Evolutionary conservation across 2,113 vertebrate genomes (phyloP), one percentile per base, ranked within the genome.

Genomic region (Pica pica): DNA sequence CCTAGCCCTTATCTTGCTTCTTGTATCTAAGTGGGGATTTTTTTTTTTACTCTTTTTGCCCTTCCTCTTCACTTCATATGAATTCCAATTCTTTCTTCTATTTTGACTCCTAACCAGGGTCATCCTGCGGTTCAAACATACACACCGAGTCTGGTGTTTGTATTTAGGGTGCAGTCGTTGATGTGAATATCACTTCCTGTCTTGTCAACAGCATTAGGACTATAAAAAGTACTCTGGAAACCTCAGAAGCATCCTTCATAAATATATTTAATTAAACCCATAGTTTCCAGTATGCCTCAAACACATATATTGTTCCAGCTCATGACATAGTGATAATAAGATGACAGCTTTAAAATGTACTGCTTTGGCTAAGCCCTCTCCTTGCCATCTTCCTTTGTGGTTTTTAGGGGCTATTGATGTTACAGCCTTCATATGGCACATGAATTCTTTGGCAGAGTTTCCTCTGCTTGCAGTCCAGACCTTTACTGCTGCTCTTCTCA

Each of bases 311-410:
- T 65, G 30, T 92, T 97, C 93, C 93, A 93, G 2, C 73, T 92
- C 33, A 6, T 94, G 95, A 88, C 94, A 97, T 7, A 75, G 91
- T 84, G 95, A 94, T 93, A 86, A 96, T 93, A 92, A 83, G 89
- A 90, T 92, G 94, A 94, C 94, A 94, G 91, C 60, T 96, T 92
- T 93, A 77, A 90, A 94, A 89, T 20, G 4, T n/a, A 59, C 75
- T 49, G 63, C 75, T 85, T 94, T 95, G 94, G 86, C 89, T 93
- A 90, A 94, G 73, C 35, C 68, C 75, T 90, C 73, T 93, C 60
- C 76, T 95, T 93, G 52, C 87, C 55, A 61, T 92, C 71, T 88
- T 73, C 75, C 44, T 83, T 79, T 57, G 71, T 96, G 65, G 65
- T 90, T 94, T 77, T 64, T 73, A 71, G 71, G 52, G 85, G 50